These are phyloP conservation scores for Drosophila mauritiana DNA, from an alignment of 1,140 invertebrate species.

Conservation along the genomic window DNA sequence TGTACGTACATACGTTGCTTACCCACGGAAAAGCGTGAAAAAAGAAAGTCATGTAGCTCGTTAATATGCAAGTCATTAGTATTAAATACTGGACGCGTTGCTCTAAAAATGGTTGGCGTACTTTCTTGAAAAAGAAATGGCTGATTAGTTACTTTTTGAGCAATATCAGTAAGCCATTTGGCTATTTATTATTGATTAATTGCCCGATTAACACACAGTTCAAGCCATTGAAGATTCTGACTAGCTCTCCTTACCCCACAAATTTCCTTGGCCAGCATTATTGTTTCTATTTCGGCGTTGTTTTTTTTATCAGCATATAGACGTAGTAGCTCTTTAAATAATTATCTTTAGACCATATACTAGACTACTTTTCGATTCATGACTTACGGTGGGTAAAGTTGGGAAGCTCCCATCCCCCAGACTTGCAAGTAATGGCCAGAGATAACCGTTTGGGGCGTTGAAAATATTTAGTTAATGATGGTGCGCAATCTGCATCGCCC, in stretches of 20 bases:
- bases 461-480: slow-evolving; percentile 73
- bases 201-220: not conserved
- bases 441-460: slow-evolving; percentile 28
- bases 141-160: not conserved
- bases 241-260: too few relatives aligned
- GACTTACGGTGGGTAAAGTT: not conserved
- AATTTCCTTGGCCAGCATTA: not conserved
- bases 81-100: not conserved
- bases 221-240: not conserved
- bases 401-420: slow-evolving; percentile 4
- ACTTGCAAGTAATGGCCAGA: slow-evolving; percentile 30
- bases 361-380: slow-evolving; percentile 17
- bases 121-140: not conserved
- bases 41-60: not conserved
- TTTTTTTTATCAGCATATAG: not conserved
- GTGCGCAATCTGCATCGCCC: slow-evolving; percentile 13
- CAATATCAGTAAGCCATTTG: not conserved
- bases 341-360: slow-evolving; percentile 10
- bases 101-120: not conserved
- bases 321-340: slow-evolving; percentile 1
- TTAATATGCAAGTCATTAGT: not conserved
- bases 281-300: not conserved
- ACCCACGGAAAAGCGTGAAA: not conserved
- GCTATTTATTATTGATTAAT: not conserved
- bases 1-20: not conserved